Evolutionary conservation across 2,113 vertebrate species (phyloP).

Genomic region (Onychorhynchus coronatus): DNA sequence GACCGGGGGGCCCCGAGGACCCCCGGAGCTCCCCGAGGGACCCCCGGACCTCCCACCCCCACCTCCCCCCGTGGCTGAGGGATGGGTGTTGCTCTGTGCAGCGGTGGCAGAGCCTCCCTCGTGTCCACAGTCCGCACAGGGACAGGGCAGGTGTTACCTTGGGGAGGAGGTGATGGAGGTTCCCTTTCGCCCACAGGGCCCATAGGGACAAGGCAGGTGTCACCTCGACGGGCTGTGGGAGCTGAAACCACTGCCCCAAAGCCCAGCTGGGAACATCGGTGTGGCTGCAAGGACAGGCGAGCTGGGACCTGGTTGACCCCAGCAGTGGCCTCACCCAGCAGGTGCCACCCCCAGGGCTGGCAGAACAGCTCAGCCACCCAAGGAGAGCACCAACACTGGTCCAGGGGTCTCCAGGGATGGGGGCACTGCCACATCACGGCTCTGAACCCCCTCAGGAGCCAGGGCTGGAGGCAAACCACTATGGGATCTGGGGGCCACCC

Average conservation of each 20-base stretch:
- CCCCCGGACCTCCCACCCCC: no score
- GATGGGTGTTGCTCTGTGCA: no score
- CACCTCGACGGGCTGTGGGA: not conserved
- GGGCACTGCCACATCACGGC: fast-evolving
- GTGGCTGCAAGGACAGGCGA: not conserved
- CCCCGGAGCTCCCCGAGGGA: no score
- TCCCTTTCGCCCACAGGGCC: not conserved
- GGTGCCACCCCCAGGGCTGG: not conserved
- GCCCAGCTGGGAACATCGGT: no score
- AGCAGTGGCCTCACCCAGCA: no score
- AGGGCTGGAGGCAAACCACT: not conserved
- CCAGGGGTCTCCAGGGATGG: no score
- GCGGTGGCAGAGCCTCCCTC: not conserved
- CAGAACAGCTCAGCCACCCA: not conserved
- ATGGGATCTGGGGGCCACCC: fast-evolving
- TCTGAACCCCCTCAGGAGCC: no score
- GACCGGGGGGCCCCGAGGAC: no score
- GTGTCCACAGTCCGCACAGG: not conserved
- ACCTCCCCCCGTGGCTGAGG: not conserved
- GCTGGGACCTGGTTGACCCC: not conserved
- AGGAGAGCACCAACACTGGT: no score
- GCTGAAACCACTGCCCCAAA: not conserved
- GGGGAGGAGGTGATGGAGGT: not conserved
- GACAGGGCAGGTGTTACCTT: not conserved
- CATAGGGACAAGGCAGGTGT: not conserved